Evolutionary conservation across 2,113 vertebrate genomes (phyloP).

Genomic region (Diadophis punctatus): DNA sequence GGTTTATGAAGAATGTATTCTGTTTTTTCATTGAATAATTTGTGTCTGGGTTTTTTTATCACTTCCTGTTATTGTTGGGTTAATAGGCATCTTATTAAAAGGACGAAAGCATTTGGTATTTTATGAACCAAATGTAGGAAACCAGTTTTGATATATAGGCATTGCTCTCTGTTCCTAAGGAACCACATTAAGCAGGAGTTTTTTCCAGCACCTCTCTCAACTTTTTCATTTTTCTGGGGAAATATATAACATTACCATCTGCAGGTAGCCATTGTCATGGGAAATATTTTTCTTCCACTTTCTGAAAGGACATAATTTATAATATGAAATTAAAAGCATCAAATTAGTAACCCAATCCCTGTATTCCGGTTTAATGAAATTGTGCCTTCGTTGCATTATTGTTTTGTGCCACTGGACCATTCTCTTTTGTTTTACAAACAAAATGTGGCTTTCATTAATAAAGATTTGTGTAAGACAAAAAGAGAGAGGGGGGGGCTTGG

Average conservation of each 20-base stretch:
- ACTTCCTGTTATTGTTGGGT: slow-evolving; percentile 9
- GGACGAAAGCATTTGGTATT: not conserved
- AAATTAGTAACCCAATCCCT: slow-evolving; percentile 74
- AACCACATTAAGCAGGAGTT: slow-evolving; percentile 16
- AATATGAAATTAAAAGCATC: slow-evolving; percentile 70
- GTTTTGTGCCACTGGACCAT: slow-evolving; percentile 75
- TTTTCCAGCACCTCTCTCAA: slow-evolving; percentile 43
- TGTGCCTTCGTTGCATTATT: slow-evolving; percentile 68
- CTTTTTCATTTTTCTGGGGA: slow-evolving; percentile 33
- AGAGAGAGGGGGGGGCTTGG: slow-evolving; percentile 52
- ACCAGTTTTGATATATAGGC: slow-evolving; percentile 20
- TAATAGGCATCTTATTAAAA: slow-evolving; percentile 10
- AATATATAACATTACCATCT: slow-evolving; percentile 46
- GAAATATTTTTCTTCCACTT: slow-evolving; percentile 57
- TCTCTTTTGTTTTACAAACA: slow-evolving; percentile 61
- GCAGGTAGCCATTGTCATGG: slow-evolving; percentile 58
- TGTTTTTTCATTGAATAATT: slow-evolving; percentile 14
- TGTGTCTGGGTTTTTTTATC: not conserved
- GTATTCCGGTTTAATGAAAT: slow-evolving; percentile 75
- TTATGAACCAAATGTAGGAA: slow-evolving; percentile 34
- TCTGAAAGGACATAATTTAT: slow-evolving; percentile 69
- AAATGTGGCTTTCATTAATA: slow-evolving; percentile 72
- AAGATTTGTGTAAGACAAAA: slow-evolving; percentile 66
- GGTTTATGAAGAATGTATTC: slow-evolving; percentile 23
- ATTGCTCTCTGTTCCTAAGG: slow-evolving; percentile 25